These are phyloP conservation scores for Petrocephalus microphthalmus DNA, from an alignment of 2,113 vertebrate genomes.

Conservation along the genomic window DNA sequence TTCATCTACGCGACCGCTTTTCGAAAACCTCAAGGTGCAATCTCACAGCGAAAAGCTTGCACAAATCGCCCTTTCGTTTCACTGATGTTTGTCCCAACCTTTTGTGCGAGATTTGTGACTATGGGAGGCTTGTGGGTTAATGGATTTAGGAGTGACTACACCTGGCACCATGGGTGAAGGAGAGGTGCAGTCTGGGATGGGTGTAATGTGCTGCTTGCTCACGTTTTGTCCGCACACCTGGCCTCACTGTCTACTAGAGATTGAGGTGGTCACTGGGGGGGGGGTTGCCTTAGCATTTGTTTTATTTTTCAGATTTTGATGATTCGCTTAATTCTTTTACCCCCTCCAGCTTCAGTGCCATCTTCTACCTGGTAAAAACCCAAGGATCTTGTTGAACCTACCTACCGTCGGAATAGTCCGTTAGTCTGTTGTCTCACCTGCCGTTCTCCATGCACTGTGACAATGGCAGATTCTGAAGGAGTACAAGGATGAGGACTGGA, in stretches of 20 bases:
- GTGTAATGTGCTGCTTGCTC: not conserved
- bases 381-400: not conserved
- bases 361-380: not conserved
- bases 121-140: not conserved
- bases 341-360: not conserved
- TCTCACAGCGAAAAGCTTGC: not conserved
- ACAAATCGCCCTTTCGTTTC: not conserved
- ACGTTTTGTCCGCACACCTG: not conserved
- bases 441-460: not conserved
- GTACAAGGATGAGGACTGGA: constrained; percentile 91
- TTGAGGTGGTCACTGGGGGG: not conserved
- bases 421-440: not conserved
- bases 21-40: not conserved
- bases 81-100: not conserved
- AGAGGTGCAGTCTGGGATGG: not conserved
- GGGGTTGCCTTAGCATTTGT: not conserved
- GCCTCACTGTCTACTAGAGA: not conserved
- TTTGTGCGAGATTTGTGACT: not conserved
- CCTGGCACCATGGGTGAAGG: not conserved
- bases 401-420: not conserved
- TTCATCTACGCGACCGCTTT: not conserved
- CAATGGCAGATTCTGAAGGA: constrained; percentile 83
- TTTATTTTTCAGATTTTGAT: not conserved
- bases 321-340: not conserved
- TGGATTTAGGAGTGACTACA: not conserved